Base-by-base conservation (phyloP, 2,113 vertebrate species). In the Phaethon lepturus region DNA sequence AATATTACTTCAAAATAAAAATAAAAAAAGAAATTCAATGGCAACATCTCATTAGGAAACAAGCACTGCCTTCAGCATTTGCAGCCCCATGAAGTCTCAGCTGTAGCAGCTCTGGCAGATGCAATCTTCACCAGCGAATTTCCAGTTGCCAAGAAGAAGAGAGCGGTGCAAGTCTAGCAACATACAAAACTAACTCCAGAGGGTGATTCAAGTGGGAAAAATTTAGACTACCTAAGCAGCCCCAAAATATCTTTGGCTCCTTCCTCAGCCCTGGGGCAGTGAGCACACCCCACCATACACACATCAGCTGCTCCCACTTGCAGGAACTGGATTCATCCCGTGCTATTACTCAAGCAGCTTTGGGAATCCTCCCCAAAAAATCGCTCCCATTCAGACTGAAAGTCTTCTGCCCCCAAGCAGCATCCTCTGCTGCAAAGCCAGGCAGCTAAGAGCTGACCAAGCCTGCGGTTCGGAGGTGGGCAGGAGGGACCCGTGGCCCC, bases 401-500 rank as follows among this genome's bases (percentile, higher is more conserved):
- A 78, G 33, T n/a, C 53, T 84, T 77, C 47, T 64, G 69, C 29
- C 23, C 16, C 28, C 26, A n/a, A 13, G 55, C 55, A 86, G 75
- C 55, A 84, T 31, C 31, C 56, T 62, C 35, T 62, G 76, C 83
- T 81, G 49, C 29, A 40, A 82, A 72, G 47, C 38, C 15, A 12
- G 47, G 66, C 42, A 90, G 22, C 64, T 29, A 28, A 60, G 58
- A 79, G 52, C 66, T 33, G 53, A 26, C 35, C 6, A 7, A 84
- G 72, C 53, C n/a, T 45, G 58, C 0, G 6, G 45, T 50, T 62
- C 2, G 4, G 59, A 84, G 38, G 23, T 84, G 8, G 66, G 38
- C 50, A 74, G 68, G 45, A 84, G 22, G 11, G 25, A 63, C 38
- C 13, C 0, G 0, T 1, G 1, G 60, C 6, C 19, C 16, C 13